A percentile compares a stretch with the other conserved stretches of the same genome.
phyloP scores from a whole-genome alignment of 2,888 invertebrate genomes.

The Lathronympha strigana region DNA sequence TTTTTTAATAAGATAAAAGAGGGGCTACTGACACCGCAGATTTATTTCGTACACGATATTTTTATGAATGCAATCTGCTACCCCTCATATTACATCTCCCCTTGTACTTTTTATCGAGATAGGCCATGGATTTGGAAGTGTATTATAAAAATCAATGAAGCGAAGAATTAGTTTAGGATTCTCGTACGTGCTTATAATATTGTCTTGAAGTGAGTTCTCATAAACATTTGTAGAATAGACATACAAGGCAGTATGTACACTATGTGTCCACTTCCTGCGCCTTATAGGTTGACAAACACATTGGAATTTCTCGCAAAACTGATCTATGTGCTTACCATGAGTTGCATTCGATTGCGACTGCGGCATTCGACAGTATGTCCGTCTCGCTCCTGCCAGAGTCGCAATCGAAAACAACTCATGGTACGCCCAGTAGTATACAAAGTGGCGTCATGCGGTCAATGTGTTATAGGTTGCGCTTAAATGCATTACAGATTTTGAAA shows the following conservation, averaged over 20 bases:
- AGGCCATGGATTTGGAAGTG: constrained; percentile 29
- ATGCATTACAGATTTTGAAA: no score
- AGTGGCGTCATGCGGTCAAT: no score
- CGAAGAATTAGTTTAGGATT: constrained; percentile 15
- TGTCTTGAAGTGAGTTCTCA: not conserved
- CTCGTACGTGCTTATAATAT: not conserved
- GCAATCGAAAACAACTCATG: no score
- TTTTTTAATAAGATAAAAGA: constrained; percentile 44
- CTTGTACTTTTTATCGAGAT: constrained; percentile 27
- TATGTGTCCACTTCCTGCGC: no score
- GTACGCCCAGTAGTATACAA: no score
- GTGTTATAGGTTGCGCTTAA: no score
- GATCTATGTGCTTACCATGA: no score
- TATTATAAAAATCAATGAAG: constrained; percentile 32
- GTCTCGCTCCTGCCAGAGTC: no score
- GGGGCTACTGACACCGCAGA: constrained; percentile 77
- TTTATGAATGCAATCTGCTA: constrained; percentile 71
- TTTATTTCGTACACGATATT: constrained; percentile 81
- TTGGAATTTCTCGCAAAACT: no score
- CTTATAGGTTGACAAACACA: no score
- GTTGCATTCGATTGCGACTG: no score
- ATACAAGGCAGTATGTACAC: not conserved
- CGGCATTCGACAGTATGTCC: no score
- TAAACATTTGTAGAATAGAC: constrained; percentile 1
- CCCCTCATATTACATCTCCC: constrained; percentile 53